phyloP scores from a whole-genome alignment of 2,797 vertebrate species.

The Carcharodon carcharias region DNA sequence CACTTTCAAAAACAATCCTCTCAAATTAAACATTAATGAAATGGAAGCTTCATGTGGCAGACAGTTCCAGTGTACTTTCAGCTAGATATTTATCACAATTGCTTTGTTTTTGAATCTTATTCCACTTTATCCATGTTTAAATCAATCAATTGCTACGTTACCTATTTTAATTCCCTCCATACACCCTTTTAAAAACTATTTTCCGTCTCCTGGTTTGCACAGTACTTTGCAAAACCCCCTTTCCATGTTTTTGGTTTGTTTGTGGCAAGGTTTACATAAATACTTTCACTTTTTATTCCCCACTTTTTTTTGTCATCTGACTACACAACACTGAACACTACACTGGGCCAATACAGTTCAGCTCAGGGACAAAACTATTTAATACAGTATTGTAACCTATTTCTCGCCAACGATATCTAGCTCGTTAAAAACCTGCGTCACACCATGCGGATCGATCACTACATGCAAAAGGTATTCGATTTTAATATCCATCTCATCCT shows the following conservation, averaged over 20 bases:
- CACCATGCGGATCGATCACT: neutral
- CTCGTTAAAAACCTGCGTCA: neutral
- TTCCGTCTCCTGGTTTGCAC: neutral
- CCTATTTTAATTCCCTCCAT: neutral
- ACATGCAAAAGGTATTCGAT: neutral
- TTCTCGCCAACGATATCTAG: neutral
- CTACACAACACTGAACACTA: neutral
- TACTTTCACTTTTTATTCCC: neutral
- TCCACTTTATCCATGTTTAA: neutral
- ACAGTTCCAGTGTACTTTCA: neutral
- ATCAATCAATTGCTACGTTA: neutral
- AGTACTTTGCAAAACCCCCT: neutral
- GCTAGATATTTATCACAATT: neutral
- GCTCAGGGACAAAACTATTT: neutral
- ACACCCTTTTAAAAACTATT: neutral
- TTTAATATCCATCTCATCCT: neutral
- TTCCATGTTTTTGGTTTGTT: neutral
- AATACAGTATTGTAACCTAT: neutral
- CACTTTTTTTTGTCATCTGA: neutral
- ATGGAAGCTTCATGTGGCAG: neutral
- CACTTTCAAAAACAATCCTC: neutral
- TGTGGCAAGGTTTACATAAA: neutral
- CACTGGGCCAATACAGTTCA: neutral
- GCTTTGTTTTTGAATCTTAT: neutral
- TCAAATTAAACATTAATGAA: neutral